These are phyloP conservation scores for Stigmatopora argus DNA, from an alignment of 2,113 vertebrate species.

Conservation along the genomic window DNA sequence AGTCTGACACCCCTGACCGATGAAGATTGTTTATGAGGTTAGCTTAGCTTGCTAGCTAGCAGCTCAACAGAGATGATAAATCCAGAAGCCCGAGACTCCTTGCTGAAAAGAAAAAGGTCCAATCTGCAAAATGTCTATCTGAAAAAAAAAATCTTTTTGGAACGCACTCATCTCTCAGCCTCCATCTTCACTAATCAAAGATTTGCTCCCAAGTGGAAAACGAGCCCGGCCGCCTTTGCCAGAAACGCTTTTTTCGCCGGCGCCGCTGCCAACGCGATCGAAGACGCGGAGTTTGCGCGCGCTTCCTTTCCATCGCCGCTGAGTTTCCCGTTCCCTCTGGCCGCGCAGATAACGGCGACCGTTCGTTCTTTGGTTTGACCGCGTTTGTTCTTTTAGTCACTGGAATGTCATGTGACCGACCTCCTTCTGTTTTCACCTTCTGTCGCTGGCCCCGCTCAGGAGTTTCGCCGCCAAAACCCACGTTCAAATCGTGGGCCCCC, in stretches of 20 bases:
- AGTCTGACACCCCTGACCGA: no score
- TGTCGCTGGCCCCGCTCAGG: neutral
- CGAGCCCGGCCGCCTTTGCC: constrained; percentile 3
- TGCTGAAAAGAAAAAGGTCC: neutral
- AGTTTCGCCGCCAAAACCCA: neutral
- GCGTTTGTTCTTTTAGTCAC: neutral
- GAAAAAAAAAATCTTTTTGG: neutral
- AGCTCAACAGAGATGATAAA: constrained; percentile 1
- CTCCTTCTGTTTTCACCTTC: constrained; percentile 1
- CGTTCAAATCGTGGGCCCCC: neutral
- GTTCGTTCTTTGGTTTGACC: neutral
- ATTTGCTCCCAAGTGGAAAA: constrained; percentile 4
- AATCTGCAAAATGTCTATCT: constrained; percentile 5
- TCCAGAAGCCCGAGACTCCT: neutral
- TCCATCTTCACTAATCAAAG: constrained; percentile 7
- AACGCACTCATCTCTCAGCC: constrained; percentile 5
- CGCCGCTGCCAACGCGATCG: constrained; percentile 3
- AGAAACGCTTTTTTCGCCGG: constrained; percentile 6
- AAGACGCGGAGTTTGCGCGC: neutral
- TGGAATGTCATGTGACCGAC: neutral
- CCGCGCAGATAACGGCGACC: neutral
- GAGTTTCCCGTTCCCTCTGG: neutral
- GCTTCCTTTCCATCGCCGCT: neutral
- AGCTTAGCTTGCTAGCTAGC: neutral
- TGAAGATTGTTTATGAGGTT: no score